Base-by-base conservation (phyloP, 2,888 invertebrate genomes). In the Phengaris arion region DNA sequence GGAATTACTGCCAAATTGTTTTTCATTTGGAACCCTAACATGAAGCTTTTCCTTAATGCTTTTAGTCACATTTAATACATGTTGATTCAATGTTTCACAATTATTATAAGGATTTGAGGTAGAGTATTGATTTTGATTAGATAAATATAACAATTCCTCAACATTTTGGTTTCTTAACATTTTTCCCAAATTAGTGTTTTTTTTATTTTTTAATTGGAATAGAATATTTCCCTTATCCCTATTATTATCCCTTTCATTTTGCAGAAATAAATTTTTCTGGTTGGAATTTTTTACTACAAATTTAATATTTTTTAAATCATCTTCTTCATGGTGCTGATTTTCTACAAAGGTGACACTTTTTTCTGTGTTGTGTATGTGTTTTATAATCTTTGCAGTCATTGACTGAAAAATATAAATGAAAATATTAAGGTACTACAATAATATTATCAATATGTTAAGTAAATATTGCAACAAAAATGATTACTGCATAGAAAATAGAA, bases 251-350 rank as follows among this genome's bases (percentile, higher is more conserved):
- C 6, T 12, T 64, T 12, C 12, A 35, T 6, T 45, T 35, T 64
- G 64, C 12, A 35, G 64, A 45, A 64, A 64, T 35, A 35, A 12
- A 45, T 64, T 64, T 45, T 45, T 22, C 15, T 13, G 13, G 64
- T 64, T 64, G 6, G 35, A 35, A 45, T 64, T 64, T 64, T 64
- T 64, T 6, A 64, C 64, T 45, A 64, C 64, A 64, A 64, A 64
- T 6, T 64, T 64, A 35, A 64, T 45, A 10, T 64, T 64, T 64
- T 64, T 64, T 64, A 64, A 45, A 64, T 12, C 12, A 64, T 64
- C 64, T 22, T 64, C 59, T 64, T 35, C 35, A 64, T 45, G 22
- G 4, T 4, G 64, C 35, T 64, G 35, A 45, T 12, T 64, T 45
- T 12, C 64, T 6, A 64, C 1, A 35, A 45, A 64, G 10, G 45